These are phyloP conservation scores for Dasypus novemcinctus DNA, from an alignment of 2,113 vertebrate species.

Conservation along the genomic window DNA sequence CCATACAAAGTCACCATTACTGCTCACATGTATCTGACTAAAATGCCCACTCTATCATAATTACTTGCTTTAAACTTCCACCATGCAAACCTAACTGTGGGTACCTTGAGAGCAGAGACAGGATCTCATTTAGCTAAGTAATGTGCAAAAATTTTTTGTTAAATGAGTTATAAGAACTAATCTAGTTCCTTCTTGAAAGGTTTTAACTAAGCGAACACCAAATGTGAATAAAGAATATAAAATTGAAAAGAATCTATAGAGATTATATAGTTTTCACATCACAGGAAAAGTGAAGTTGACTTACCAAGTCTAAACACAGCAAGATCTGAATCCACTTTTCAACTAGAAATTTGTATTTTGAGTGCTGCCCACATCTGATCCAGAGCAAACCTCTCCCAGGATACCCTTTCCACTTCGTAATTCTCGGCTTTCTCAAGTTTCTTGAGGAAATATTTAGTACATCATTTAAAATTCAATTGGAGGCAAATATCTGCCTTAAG, in stretches of 20 bases:
- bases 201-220: neutral
- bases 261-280: neutral
- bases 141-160: neutral
- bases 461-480: neutral
- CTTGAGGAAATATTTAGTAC: neutral
- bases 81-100: neutral
- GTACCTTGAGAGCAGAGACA: neutral
- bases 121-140: neutral
- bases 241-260: neutral
- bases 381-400: neutral
- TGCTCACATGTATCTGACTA: neutral
- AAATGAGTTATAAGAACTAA: neutral
- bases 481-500: neutral
- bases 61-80: neutral
- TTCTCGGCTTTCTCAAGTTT: neutral
- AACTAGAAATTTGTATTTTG: neutral
- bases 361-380: neutral
- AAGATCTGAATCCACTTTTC: neutral
- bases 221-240: neutral
- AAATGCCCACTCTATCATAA: neutral
- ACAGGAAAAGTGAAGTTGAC: neutral
- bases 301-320: neutral
- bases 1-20: neutral
- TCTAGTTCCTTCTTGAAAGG: neutral
- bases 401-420: neutral